Evolutionary conservation across 2,888 invertebrate genomes (phyloP), one percentile per base, ranked within the genome.

Genomic region (Phlogophora meticulosa): DNA sequence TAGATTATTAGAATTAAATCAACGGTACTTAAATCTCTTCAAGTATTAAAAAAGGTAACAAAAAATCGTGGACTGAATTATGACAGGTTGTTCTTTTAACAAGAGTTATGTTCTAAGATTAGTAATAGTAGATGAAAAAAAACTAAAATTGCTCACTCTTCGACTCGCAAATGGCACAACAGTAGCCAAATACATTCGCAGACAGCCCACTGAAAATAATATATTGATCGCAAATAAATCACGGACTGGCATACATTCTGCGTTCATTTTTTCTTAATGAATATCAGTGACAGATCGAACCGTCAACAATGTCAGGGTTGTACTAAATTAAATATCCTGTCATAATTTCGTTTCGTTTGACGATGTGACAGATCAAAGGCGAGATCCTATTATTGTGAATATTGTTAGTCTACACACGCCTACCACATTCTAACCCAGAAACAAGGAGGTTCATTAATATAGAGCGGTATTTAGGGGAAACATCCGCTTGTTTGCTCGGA

Each of bases 321-420:
- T 64, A 73, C 66, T 68, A 74, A 79, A 79, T 81, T 77, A 74
- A 81, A 81, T 81, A 81, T 81, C 77, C 80, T 78, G 82, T 82
- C 80, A 73, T 82, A 81, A 81, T 67, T 82, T 80, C 55, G 59
- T 76, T 76, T 70, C 69, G 52, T 74, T 77, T 81, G 78, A 77
- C 75, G 75, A 63, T 62, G 52, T 42, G 28, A 61, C 60, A 81
- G 67, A 80, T 81, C 81, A 81, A 81, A 81, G 77, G 42, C 59
- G 53, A 17, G 49, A 42, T 66, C 60, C 65, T 80, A 81, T 78
- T 81, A 81, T 81, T 71, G 56, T 52, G 63, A 72, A 81, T 68
- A 81, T 79, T 81, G 74, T 77, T 57, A 56, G 59, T 69, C 43
- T 51, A 57, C 63, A 59, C 62, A 40, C 64, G 74, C 51, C 45